phyloP scores from a whole-genome alignment of 64 coral and sea anemone species.

The Pachyseris speciosa region DNA sequence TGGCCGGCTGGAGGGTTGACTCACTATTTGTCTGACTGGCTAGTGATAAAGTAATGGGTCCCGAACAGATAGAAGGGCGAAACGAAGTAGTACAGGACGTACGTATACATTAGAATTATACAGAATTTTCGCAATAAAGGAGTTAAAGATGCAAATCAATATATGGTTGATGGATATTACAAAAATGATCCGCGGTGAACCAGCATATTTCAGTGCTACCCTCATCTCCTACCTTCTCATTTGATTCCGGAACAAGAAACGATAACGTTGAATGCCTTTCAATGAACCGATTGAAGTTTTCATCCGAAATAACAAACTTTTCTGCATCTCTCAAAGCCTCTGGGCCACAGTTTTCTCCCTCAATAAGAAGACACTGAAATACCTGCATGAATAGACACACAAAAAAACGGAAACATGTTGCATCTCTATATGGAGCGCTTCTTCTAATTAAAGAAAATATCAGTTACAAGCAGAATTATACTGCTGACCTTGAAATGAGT shows the following conservation, averaged over 20 bases:
- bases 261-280: constrained; percentile 61
- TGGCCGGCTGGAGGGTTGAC: too few species aligned
- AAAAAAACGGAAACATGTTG: not conserved
- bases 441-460: not conserved
- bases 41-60: too few species aligned
- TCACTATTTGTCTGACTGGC: too few species aligned
- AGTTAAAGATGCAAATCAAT: too few species aligned
- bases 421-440: not conserved
- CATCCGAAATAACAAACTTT: constrained; percentile 70
- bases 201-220: not conserved
- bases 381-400: constrained; percentile 36
- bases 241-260: constrained; percentile 88
- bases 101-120: too few species aligned
- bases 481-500: not conserved
- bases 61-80: too few species aligned
- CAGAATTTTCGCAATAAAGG: too few species aligned
- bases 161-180: too few species aligned
- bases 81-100: too few species aligned
- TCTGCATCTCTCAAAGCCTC: constrained; percentile 71
- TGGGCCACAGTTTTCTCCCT: constrained; percentile 79
- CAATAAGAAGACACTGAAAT: constrained; percentile 92
- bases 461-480: not conserved
- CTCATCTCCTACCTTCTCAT: constrained; percentile 68
- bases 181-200: too few species aligned
- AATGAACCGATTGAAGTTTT: constrained; percentile 74